These are phyloP conservation scores for Volucella inflata DNA, from an alignment of 2,888 invertebrate genomes.

Conservation along the genomic window DNA sequence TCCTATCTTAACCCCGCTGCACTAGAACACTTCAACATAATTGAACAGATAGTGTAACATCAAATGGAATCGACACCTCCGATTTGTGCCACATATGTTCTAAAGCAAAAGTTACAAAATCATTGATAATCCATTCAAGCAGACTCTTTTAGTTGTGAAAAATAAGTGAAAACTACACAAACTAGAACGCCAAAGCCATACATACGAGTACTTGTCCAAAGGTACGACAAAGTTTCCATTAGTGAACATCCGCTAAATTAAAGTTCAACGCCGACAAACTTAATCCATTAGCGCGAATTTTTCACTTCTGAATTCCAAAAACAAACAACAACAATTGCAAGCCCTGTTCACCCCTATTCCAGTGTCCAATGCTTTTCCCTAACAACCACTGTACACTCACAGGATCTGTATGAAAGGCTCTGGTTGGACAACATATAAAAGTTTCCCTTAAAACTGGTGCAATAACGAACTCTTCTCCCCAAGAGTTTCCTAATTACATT, in stretches of 20 bases:
- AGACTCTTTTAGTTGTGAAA: too few relatives aligned
- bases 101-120: too few relatives aligned
- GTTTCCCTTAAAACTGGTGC: constrained; percentile 56
- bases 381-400: constrained; percentile 20
- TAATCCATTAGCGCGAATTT: constrained; percentile 68
- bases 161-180: too few relatives aligned
- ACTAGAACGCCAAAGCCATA: background rate
- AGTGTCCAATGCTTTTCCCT: constrained; percentile 18
- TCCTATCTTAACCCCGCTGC: too few relatives aligned
- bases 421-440: constrained; percentile 37
- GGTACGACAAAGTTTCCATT: constrained; percentile 36
- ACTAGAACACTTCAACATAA: too few relatives aligned
- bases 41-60: too few relatives aligned
- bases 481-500: constrained; percentile 73
- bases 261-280: constrained; percentile 57
- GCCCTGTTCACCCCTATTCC: constrained; percentile 8
- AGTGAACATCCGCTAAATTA: constrained; percentile 55
- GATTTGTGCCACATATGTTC: too few relatives aligned
- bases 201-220: background rate
- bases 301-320: constrained; percentile 48
- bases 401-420: constrained; percentile 4
- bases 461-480: constrained; percentile 18
- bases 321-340: constrained; percentile 32
- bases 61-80: too few relatives aligned
- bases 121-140: too few relatives aligned